phyloP scores from a whole-genome alignment of 1,140 invertebrate genomes.

The Pteromalus puparum region DNA sequence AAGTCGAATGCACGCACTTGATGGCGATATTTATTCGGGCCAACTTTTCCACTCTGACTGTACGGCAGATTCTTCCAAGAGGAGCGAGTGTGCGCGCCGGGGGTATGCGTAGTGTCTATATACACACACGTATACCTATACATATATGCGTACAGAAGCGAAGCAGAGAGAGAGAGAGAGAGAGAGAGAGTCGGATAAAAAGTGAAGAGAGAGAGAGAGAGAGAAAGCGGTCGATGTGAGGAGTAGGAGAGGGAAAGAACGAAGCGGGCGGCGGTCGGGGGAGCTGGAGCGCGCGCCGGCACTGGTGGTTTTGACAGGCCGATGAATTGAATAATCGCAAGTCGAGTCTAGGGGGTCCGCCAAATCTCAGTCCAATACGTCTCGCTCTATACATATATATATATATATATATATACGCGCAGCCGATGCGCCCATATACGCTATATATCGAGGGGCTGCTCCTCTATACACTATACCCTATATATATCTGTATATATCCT shows the following conservation, averaged over 20 bases:
- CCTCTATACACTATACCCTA: background rate
- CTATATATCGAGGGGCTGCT: background rate
- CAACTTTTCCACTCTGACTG: constrained; percentile 28
- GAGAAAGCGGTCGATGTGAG: constrained; percentile 54
- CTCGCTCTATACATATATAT: constrained; percentile 31
- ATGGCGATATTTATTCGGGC: background rate
- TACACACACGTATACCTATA: background rate
- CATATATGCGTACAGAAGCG: background rate
- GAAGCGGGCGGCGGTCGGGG: constrained; percentile 61
- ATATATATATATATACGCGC: background rate
- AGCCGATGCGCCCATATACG: background rate
- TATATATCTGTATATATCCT: constrained; percentile 26
- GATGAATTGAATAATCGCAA: constrained; percentile 78
- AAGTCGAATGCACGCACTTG: background rate
- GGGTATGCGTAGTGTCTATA: too few species aligned
- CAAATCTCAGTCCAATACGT: constrained; percentile 74
- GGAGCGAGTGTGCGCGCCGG: constrained; percentile 21
- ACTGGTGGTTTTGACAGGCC: constrained; percentile 77
- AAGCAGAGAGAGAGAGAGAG: constrained; percentile 18
- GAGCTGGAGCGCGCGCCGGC: constrained; percentile 67
- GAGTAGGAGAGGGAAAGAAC: constrained; percentile 61
- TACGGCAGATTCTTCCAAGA: constrained; percentile 29
- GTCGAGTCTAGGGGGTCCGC: constrained; percentile 73
- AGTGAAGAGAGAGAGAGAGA: constrained; percentile 23
- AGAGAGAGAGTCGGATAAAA: constrained; percentile 1